phyloP scores from a whole-genome alignment of 1,140 invertebrate species.

The Ceratitis capitata region DNA sequence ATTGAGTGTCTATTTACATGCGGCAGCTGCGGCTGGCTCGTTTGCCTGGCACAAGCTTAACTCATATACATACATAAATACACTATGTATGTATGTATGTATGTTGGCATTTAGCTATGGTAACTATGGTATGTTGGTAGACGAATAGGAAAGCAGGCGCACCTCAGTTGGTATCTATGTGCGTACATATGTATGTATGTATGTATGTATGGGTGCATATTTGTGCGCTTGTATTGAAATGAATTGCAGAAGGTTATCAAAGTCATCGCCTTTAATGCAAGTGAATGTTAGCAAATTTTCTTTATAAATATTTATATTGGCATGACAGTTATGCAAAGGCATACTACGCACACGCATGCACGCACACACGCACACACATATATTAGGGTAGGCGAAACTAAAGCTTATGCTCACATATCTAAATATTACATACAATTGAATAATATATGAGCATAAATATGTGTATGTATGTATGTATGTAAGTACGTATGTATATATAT shows the following conservation, averaged over 20 bases:
- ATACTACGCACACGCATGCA: not conserved
- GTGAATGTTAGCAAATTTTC: not conserved
- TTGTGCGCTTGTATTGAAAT: not conserved
- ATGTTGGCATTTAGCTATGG: not conserved
- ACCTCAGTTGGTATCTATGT: too few relatives aligned
- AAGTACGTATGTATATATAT: not conserved
- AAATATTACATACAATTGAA: too few relatives aligned
- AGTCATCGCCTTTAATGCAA: constrained; percentile 33
- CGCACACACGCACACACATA: not conserved
- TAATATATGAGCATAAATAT: not conserved
- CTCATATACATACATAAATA: not conserved
- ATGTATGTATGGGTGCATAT: not conserved
- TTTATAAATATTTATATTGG: not conserved
- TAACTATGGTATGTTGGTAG: too few relatives aligned
- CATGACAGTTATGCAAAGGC: not conserved
- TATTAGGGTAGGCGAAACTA: not conserved
- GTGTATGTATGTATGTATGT: not conserved
- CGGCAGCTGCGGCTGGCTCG: constrained; percentile 10
- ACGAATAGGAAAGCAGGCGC: not conserved
- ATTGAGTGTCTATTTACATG: constrained; percentile 33
- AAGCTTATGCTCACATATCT: not conserved
- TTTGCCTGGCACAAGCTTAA: not conserved
- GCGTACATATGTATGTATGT: not conserved
- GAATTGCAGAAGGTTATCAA: constrained; percentile 28
- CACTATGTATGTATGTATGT: not conserved